phyloP scores from a whole-genome alignment of 2,113 vertebrate genomes.

The Chloebia gouldiae region DNA sequence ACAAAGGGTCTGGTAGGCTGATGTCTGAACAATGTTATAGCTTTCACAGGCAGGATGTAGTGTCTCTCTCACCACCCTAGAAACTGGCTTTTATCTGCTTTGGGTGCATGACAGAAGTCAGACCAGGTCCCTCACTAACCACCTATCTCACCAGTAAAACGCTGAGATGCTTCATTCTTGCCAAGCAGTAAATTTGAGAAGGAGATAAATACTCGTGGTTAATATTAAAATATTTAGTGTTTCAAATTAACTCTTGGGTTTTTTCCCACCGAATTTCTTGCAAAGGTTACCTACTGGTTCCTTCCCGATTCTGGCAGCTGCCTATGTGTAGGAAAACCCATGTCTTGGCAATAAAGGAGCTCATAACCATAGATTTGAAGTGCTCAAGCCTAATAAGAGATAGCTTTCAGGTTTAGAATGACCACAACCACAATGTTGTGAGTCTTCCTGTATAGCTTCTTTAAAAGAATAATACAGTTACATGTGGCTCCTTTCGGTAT shows the following conservation, averaged over 20 bases:
- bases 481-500: background rate
- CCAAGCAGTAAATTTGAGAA: background rate
- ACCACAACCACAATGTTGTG: background rate
- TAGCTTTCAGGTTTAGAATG: background rate
- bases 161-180: background rate
- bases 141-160: background rate
- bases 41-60: background rate
- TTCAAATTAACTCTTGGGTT: fast-evolving
- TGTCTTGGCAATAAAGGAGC: background rate
- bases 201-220: background rate
- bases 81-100: background rate
- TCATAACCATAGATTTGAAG: background rate
- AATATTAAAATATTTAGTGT: background rate
- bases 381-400: background rate
- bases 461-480: background rate
- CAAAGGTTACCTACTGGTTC: background rate
- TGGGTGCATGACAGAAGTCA: background rate
- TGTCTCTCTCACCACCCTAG: background rate
- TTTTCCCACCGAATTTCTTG: background rate
- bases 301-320: background rate
- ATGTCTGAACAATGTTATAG: background rate
- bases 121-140: background rate
- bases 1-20: background rate
- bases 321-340: background rate
- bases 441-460: background rate